Percentiles rank a stretch among this genome's conserved stretches.
These are phyloP conservation scores for Melopsittacus undulatus DNA, from an alignment of 2,797 vertebrate species.

Conservation along the genomic window DNA sequence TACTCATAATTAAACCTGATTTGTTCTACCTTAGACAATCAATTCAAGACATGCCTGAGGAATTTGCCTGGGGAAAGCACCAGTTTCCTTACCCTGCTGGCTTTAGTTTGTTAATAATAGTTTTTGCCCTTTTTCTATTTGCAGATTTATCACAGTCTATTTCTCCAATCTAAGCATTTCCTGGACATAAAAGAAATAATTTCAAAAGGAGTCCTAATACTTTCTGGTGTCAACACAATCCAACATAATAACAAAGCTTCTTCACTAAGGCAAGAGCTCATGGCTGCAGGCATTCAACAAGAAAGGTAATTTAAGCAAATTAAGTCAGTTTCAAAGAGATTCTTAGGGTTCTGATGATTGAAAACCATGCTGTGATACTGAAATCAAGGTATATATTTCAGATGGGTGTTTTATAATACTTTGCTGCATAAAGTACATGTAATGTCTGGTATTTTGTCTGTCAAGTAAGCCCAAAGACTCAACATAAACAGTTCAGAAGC, in stretches of 20 bases:
- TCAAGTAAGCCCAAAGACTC: not conserved
- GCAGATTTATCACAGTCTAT: conserved; percentile 19
- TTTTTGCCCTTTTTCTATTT: conserved; percentile 1
- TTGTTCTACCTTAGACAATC: conserved; percentile 31
- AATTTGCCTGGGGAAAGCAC: not conserved
- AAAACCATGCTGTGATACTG: not conserved
- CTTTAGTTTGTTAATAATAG: conserved; percentile 11
- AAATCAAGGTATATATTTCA: conserved; percentile 15
- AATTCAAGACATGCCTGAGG: not conserved
- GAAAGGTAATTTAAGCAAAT: conserved; percentile 47
- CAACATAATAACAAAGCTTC: not conserved
- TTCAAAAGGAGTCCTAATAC: not conserved
- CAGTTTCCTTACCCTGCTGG: not conserved
- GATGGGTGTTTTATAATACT: not conserved
- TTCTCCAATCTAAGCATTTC: not conserved
- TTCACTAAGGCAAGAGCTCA: not conserved
- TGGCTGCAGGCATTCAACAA: not conserved
- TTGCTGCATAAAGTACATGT: not conserved
- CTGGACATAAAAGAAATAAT: not conserved
- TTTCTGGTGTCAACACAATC: conserved; percentile 12
- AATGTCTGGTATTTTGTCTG: not conserved
- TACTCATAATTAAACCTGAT: conserved; percentile 36
- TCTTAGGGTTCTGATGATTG: not conserved
- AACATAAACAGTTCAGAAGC: not conserved
- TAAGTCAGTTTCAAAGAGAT: conserved; percentile 37